Evolutionary conservation across 1,140 invertebrate genomes (phyloP).

Genomic region (Leptinotarsa defecta): DNA sequence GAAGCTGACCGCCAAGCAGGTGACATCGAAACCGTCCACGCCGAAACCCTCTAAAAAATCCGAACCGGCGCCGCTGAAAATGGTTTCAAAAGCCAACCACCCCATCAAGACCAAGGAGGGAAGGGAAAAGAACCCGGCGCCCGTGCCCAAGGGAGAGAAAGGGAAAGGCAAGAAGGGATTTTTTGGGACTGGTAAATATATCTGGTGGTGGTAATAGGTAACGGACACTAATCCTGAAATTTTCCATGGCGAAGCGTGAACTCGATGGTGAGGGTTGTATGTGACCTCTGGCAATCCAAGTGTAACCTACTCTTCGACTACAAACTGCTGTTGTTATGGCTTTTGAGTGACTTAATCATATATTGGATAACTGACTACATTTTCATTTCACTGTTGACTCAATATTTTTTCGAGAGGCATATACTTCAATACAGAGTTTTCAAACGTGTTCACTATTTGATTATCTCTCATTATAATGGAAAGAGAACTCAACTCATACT

Average conservation of each 20-base stretch:
- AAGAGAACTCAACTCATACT: too few species aligned
- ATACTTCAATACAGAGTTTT: background rate
- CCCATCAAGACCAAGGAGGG: slow-evolving; percentile 42
- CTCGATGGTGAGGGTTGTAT: slow-evolving; percentile 29
- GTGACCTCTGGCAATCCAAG: slow-evolving; percentile 28
- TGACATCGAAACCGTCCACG: slow-evolving; percentile 54
- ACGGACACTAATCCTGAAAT: slow-evolving; percentile 51
- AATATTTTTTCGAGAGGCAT: background rate
- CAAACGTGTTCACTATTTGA: too few species aligned
- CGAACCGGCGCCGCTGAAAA: slow-evolving; percentile 48
- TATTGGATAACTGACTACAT: slow-evolving; percentile 24
- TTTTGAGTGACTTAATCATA: slow-evolving; percentile 31
- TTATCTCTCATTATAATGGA: too few species aligned
- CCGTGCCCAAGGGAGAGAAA: slow-evolving; percentile 60
- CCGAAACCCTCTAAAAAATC: slow-evolving; percentile 49
- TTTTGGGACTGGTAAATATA: slow-evolving; percentile 78
- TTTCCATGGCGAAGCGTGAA: slow-evolving; percentile 53
- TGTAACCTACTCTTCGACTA: slow-evolving; percentile 32
- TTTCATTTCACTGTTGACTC: slow-evolving; percentile 9
- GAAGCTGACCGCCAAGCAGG: slow-evolving; percentile 51
- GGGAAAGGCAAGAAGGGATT: slow-evolving; percentile 79
- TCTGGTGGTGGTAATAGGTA: slow-evolving; percentile 56
- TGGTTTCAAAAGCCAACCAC: slow-evolving; percentile 45
- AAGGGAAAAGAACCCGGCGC: slow-evolving; percentile 58
- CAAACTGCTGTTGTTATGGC: slow-evolving; percentile 34